Evolutionary conservation across 2,888 invertebrate genomes (phyloP), one percentile per base, ranked within the genome.

Genomic region (Coecobrya sp.): DNA sequence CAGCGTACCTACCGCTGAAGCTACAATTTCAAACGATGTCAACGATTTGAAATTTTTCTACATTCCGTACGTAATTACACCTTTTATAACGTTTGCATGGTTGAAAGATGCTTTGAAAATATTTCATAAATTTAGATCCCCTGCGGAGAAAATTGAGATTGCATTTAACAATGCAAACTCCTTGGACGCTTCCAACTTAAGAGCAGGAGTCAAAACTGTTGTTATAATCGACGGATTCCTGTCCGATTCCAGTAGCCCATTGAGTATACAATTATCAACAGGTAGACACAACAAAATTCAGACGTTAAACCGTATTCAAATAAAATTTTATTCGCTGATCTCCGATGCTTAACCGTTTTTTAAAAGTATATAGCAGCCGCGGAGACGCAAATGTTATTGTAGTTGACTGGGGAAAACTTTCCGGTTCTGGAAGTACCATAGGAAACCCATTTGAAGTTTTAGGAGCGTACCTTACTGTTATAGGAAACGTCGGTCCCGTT

Each of bases 361-460:
- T 3, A 27, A 19, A 42, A 86, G 89, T 62, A n/a, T 89, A 55
- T 49, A 22, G 19, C n/a, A 45, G 22, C n/a, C 52, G 8, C 5
- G 73, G 85, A 8, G 30, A 22, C 5, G 27, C 22, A 5, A 94
- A 94, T 25, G 89, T 94, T 0, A 92, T 94, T 30, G 86, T 93
- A 13, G 16, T 94, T 0, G 94, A 94, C 45, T 94, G 93, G 93
- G 93, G 93, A n/a, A 16, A 45, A 19, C 49, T 94, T 11, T 93
- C 93, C 10, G 93, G 93, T 10, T 55, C 88, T 7, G 89, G 91
- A 10, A 13, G 59, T 1, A 87, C 70, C 27, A 25, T 92, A 19
- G 91, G 85, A 8, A 92, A 92, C 36, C 45, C 76, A 1, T 16
- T 93, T n/a, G 1, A 42, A 65, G 87, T 82, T 5, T 82, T 73